A percentile compares a stretch with the other conserved stretches of the same genome.
Conservation (phyloP, 2,113 vertebrate species). For the Catagonus wagneri region DNA sequence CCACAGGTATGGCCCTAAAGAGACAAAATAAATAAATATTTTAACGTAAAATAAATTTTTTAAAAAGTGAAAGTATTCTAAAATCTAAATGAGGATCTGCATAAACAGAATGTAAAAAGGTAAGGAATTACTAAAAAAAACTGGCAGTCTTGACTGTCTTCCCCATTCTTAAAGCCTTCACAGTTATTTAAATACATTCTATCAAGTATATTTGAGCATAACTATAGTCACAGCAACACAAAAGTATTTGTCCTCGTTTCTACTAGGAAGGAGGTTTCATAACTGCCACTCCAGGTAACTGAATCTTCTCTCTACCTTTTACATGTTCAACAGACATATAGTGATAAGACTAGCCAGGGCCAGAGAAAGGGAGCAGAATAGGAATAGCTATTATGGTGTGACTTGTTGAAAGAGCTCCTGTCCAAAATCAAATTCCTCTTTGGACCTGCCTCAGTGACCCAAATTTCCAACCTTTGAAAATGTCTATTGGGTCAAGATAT, state of each 20-base stretch:
- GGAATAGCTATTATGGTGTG: background rate
- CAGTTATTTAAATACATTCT: background rate
- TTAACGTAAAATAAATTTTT: no score
- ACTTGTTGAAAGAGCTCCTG: background rate
- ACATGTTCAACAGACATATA: background rate
- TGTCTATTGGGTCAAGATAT: background rate
- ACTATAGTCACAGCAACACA: background rate
- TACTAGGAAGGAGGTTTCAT: background rate
- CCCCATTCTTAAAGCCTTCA: background rate
- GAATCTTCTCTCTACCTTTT: constrained; percentile 10
- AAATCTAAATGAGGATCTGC: background rate
- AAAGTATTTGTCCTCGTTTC: constrained; percentile 18
- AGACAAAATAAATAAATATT: no score
- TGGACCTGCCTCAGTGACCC: background rate
- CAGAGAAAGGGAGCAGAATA: background rate
- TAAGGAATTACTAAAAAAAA: background rate
- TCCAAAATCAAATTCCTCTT: constrained; percentile 13
- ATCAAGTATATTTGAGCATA: background rate
- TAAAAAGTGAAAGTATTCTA: constrained; percentile 18
- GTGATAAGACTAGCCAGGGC: background rate
- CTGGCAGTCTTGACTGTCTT: background rate
- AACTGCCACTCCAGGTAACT: background rate
- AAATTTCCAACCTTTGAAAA: constrained; percentile 32
- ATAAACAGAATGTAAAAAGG: background rate
- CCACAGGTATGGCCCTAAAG: no score